Percentiles rank a stretch among this genome's conserved stretches.
Conservation (phyloP, 2,888 invertebrate genomes). For the Lasius fuliginosus region DNA sequence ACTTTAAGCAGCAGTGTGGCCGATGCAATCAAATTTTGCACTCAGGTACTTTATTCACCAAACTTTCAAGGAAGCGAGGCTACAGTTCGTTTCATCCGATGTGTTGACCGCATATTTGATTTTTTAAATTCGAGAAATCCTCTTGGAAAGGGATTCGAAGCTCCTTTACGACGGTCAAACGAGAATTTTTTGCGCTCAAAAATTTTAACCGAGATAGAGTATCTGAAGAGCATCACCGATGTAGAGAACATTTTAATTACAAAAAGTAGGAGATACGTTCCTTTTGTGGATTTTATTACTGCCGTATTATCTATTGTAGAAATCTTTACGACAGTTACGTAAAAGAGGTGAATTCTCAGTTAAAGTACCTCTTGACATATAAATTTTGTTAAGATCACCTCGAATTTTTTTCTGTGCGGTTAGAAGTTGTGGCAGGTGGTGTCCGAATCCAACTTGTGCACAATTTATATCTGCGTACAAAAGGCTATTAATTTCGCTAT, state of each 20-base stretch:
- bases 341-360: neutral
- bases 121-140: conserved; percentile 70
- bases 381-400: neutral
- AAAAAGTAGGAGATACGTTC: neutral
- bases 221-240: neutral
- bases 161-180: neutral
- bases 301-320: neutral
- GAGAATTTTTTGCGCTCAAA: conserved; percentile 5
- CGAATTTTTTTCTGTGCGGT: neutral
- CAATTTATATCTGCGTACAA: conserved; percentile 24
- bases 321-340: neutral
- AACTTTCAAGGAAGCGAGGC: conserved; percentile 41
- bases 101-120: conserved; percentile 69
- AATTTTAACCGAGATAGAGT: neutral
- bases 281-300: neutral
- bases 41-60: conserved; percentile 44
- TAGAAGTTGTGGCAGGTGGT: too few relatives aligned
- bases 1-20: conserved; percentile 73
- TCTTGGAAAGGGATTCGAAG: neutral
- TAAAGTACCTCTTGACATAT: neutral
- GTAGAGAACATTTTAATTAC: neutral
- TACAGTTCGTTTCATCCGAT: conserved; percentile 71
- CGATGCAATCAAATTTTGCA: conserved; percentile 69
- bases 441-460: neutral
- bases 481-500: conserved; percentile 22